Conservation (phyloP, 2,797 vertebrate genomes). For the Mormyrus proboscirostris region DNA sequence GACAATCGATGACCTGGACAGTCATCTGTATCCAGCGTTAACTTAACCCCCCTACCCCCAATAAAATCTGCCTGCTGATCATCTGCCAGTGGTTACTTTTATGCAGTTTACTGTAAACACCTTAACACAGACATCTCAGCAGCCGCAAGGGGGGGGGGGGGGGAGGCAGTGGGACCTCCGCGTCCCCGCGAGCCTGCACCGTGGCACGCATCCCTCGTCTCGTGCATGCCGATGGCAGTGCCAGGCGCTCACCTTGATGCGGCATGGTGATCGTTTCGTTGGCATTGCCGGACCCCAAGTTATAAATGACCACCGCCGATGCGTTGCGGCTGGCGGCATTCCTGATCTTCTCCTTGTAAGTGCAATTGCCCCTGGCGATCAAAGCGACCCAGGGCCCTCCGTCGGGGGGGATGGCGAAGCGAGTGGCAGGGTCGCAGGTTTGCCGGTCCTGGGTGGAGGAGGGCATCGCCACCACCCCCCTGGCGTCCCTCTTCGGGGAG, state of each 20-base stretch:
- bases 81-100: not conserved
- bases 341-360: constrained; percentile 81
- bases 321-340: constrained; percentile 80
- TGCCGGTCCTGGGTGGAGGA: constrained; percentile 64
- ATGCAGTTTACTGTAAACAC: not conserved
- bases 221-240: not conserved
- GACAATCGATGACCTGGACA: not conserved
- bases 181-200: not conserved
- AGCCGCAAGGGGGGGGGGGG: not conserved
- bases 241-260: constrained; percentile 72
- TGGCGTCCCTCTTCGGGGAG: constrained; percentile 85
- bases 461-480: constrained; percentile 76
- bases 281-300: constrained; percentile 71
- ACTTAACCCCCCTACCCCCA: not conserved
- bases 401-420: constrained; percentile 61
- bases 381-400: constrained; percentile 80
- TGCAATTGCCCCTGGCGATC: constrained; percentile 84
- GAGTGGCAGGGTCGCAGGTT: constrained; percentile 76
- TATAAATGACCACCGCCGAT: constrained; percentile 90
- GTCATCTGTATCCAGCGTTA: not conserved
- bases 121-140: not conserved
- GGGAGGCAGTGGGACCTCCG: not conserved
- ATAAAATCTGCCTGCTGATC: not conserved
- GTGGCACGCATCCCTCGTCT: not conserved
- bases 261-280: constrained; percentile 94